phyloP scores from a whole-genome alignment of 2,113 vertebrate genomes.

The Phoenicopterus ruber region DNA sequence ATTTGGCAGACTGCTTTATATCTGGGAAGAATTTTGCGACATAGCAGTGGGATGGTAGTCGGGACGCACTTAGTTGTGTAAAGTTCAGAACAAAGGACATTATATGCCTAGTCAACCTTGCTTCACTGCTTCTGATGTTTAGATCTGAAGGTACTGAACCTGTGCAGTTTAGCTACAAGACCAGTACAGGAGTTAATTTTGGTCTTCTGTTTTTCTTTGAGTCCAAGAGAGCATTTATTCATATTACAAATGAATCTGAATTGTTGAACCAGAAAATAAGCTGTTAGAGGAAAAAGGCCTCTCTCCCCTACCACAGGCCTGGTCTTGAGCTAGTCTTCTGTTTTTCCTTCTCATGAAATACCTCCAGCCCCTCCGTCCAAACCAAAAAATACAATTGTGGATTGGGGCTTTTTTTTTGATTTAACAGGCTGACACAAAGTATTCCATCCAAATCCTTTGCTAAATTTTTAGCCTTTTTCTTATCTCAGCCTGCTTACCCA shows the following conservation, averaged over 20 bases:
- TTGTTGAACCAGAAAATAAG: not conserved
- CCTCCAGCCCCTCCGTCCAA: not conserved
- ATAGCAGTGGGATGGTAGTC: not conserved
- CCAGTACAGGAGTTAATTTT: not conserved
- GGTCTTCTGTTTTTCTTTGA: not conserved
- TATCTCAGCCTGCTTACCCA: not conserved
- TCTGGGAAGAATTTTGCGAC: not conserved
- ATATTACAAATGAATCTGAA: not conserved
- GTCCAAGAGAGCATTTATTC: not conserved
- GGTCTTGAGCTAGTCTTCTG: not conserved
- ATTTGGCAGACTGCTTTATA: not conserved
- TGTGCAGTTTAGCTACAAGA: not conserved
- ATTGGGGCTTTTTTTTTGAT: not conserved
- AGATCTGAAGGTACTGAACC: not conserved
- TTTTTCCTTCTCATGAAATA: not conserved
- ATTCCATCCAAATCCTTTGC: not conserved
- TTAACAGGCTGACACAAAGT: not conserved
- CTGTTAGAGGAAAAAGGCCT: not conserved
- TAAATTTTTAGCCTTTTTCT: not conserved
- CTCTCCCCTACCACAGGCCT: not conserved
- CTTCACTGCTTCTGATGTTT: not conserved
- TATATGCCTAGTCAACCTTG: not conserved
- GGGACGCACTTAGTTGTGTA: rapidly evolving
- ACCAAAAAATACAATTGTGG: not conserved
- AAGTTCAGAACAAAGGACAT: not conserved